Base-by-base conservation (phyloP, 64 coral and sea anemone genomes). In the Stichodactyla mertensii region DNA sequence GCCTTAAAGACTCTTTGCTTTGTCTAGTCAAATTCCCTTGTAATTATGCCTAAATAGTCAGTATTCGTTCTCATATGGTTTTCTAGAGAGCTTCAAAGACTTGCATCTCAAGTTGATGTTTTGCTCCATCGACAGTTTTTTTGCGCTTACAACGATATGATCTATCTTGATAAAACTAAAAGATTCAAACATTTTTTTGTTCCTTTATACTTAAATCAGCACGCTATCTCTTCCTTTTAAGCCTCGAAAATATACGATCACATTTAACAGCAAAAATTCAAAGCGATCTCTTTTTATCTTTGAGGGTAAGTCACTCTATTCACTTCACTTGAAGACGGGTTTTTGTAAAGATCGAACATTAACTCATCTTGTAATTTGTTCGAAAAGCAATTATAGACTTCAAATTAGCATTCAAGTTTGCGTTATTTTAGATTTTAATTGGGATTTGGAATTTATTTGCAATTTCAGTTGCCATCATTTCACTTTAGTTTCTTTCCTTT, bases 1-100 rank as follows among this genome's bases (percentile, higher is more conserved):
- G 66, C 66, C n/a, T 23, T 71, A 71, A 71, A 23, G 20, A 71
- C 22, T 71, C 66, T 23, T 6, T 71, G 66, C 9, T 71, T 71
- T 71, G 66, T 24, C 66, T 71, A 26, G 66, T 71, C 18, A 71
- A 71, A 71, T 20, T 71, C 66, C 23, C 66, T 71, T 24, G 20
- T 71, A 71, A 71, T 71, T 71, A 71, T 20, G 66, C 66, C 22
- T 71, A 71, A 71, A 71, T 22, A 71, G 66, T 23, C 66, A 71
- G 66, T 71, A 71, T 9, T 11, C 9, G 0, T 15, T 58, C 56
- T 58, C 56, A 58, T 58, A 9, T 58, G 36, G 36, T 58, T 58
- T 58, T 11, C 56, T 11, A 58, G 56, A 58, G 2, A 58, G 8
- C 56, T 58, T 11, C 8, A 58, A 58, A 58, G 56, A 11, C 56